phyloP scores from a whole-genome alignment of 2,113 vertebrate species.

The Chlorodrepanis virens region DNA sequence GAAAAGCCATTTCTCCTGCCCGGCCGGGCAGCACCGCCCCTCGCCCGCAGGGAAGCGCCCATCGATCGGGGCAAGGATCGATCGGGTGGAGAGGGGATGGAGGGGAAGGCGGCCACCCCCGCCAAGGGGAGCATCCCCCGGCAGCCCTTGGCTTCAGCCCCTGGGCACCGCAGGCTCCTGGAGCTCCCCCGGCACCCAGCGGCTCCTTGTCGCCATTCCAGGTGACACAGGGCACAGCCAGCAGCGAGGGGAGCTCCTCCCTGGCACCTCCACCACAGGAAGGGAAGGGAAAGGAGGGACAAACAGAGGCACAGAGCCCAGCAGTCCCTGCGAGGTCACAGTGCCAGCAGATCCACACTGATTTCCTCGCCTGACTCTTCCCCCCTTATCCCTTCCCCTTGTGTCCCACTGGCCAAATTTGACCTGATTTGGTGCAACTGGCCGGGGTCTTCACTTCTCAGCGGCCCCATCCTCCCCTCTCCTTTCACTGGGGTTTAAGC shows the following conservation, averaged over 20 bases:
- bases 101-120: not conserved
- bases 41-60: slow-evolving; percentile 25
- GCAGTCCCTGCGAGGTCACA: not conserved
- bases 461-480: not conserved
- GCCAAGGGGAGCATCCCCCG: not conserved
- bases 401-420: not conserved
- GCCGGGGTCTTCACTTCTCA: slow-evolving; percentile 44
- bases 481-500: slow-evolving; percentile 44
- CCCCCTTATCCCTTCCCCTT: not conserved
- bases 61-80: slow-evolving; percentile 16
- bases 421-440: slow-evolving; percentile 50
- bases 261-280: not conserved
- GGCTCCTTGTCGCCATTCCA: not conserved
- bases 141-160: not conserved
- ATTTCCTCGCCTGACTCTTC: not conserved
- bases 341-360: not conserved
- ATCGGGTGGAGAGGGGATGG: not conserved
- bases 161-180: not conserved
- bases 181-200: not conserved
- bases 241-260: not conserved
- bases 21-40: slow-evolving; percentile 2
- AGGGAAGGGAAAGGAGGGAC: too few species aligned
- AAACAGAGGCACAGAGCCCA: not conserved
- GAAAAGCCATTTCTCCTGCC: slow-evolving; percentile 10
- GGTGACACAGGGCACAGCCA: not conserved